A percentile compares a stretch with the other conserved stretches of the same genome.
phyloP scores from a whole-genome alignment of 2,888 invertebrate species.

The Bembecia ichneumoniformis region DNA sequence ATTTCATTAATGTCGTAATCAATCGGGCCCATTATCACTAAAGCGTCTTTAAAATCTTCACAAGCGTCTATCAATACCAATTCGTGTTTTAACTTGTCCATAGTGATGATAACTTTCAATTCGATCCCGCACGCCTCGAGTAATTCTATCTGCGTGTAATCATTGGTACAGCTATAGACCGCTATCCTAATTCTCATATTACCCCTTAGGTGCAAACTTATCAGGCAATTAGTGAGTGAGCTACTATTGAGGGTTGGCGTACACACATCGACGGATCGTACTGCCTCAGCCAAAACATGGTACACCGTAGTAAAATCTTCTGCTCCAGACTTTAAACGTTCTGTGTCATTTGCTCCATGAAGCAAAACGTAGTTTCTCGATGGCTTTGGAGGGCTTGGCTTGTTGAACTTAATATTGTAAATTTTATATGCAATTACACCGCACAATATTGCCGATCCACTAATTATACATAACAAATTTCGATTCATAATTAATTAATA shows the following conservation, averaged over 20 bases:
- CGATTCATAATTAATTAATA: too few species aligned
- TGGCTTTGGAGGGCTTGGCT: too few species aligned
- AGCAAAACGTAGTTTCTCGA: conserved; percentile 39
- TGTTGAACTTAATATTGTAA: conserved; percentile 3
- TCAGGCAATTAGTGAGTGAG: conserved; percentile 32
- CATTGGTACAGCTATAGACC: conserved; percentile 27
- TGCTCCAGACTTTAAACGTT: conserved; percentile 13
- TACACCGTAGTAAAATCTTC: conserved; percentile 7
- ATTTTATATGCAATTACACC: conserved; percentile 14
- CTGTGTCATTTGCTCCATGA: conserved; percentile 33
- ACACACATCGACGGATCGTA: conserved; percentile 37
- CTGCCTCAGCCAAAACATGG: conserved; percentile 37
- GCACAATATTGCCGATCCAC: conserved; percentile 19
- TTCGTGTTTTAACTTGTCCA: conserved; percentile 36
- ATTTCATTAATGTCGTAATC: conserved; percentile 31
- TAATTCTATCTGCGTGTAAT: conserved; percentile 20
- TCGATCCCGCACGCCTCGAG: conserved; percentile 32
- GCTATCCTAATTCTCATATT: conserved; percentile 30
- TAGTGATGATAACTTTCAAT: conserved; percentile 32
- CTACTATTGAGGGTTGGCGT: conserved; percentile 37
- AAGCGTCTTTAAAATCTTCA: conserved; percentile 18
- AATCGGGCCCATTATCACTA: conserved; percentile 40
- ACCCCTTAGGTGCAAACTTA: conserved; percentile 26
- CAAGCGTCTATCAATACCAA: conserved; percentile 40
- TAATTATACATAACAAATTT: neutral